These are phyloP conservation scores for Conopomorpha cramerella DNA, from an alignment of 1,140 invertebrate genomes.

Conservation along the genomic window DNA sequence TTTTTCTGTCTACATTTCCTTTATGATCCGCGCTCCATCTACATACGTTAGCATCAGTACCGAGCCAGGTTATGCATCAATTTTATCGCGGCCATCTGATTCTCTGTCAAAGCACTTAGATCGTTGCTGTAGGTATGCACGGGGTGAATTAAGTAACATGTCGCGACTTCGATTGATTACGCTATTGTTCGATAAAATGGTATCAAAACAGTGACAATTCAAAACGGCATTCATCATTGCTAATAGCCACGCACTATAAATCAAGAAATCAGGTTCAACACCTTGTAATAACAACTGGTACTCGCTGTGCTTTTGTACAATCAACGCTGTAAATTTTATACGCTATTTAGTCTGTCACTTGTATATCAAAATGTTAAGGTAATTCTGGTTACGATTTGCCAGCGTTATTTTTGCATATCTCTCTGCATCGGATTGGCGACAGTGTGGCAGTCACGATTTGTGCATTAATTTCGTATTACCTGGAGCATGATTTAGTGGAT, in stretches of 20 bases:
- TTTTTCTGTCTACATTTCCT: too few species aligned
- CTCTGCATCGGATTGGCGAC: too few species aligned
- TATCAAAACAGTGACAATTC: slow-evolving; percentile 16
- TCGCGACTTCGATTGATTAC: neutral
- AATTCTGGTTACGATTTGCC: slow-evolving; percentile 17
- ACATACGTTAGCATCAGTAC: too few species aligned
- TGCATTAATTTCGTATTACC: too few species aligned
- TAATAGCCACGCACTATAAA: slow-evolving; percentile 20
- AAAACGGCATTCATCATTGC: slow-evolving; percentile 20
- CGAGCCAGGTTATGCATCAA: too few species aligned
- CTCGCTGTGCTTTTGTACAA: slow-evolving; percentile 16
- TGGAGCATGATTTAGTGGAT: too few species aligned
- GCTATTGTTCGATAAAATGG: slow-evolving; percentile 10
- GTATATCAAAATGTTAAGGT: slow-evolving; percentile 16
- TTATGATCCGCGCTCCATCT: too few species aligned
- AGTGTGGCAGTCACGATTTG: too few species aligned
- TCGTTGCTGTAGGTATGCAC: too few species aligned
- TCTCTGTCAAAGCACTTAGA: too few species aligned
- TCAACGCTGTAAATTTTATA: slow-evolving; percentile 18
- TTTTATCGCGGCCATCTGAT: too few species aligned
- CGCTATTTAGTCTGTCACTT: slow-evolving; percentile 17
- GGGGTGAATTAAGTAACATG: too few species aligned
- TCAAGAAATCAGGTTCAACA: slow-evolving; percentile 25
- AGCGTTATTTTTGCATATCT: slow-evolving; percentile 17
- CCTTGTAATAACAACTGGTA: slow-evolving; percentile 31